Evolutionary conservation across 1,140 invertebrate species (phyloP).

Genomic region (Sycophila sp.): DNA sequence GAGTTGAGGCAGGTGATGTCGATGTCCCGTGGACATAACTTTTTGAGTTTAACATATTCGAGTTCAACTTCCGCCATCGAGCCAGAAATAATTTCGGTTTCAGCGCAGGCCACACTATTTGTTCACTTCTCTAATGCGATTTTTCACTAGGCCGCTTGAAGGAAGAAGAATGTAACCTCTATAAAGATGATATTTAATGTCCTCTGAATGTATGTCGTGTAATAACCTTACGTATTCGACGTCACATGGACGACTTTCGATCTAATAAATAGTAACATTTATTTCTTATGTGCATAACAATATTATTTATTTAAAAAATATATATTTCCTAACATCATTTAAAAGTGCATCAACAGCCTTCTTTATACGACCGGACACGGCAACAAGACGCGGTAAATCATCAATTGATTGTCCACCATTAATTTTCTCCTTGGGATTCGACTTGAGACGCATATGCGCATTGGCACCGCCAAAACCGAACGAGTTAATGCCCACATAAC

Average conservation of each 20-base stretch:
- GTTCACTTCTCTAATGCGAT: constrained; percentile 62
- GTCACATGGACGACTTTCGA: not conserved
- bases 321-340: constrained; percentile 64
- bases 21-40: constrained; percentile 73
- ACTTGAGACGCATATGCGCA: constrained; percentile 74
- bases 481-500: constrained; percentile 69
- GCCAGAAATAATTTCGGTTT: constrained; percentile 58
- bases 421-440: constrained; percentile 65
- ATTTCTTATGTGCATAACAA: too few species aligned
- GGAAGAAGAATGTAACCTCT: not conserved
- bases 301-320: too few species aligned
- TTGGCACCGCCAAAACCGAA: constrained; percentile 75
- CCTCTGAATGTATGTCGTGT: not conserved
- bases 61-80: constrained; percentile 71
- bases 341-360: constrained; percentile 78
- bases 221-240: not conserved
- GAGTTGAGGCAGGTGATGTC: constrained; percentile 90
- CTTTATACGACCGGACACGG: constrained; percentile 75
- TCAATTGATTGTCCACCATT: constrained; percentile 64
- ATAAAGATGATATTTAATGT: not conserved
- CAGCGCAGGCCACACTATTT: constrained; percentile 81
- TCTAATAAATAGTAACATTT: not conserved
- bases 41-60: constrained; percentile 62
- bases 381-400: constrained; percentile 70
- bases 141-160: not conserved